Conservation (phyloP, 2,888 invertebrate genomes). For the Sinelater perroti region DNA sequence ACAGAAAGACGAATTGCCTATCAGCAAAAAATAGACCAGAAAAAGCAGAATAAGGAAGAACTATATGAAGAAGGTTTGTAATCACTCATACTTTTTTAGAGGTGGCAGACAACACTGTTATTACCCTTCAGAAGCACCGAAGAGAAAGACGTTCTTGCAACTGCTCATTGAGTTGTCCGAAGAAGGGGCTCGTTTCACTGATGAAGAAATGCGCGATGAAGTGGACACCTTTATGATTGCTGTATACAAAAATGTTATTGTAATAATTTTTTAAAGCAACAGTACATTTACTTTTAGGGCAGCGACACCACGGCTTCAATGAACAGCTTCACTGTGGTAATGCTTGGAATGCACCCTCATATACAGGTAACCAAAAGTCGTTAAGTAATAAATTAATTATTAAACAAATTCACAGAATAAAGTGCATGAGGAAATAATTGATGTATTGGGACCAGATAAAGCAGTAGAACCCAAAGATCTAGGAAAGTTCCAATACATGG, state of each 20-base stretch:
- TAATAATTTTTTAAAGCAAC: no score
- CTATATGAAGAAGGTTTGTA: background rate
- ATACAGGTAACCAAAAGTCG: conserved; percentile 51
- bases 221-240: conserved; percentile 63
- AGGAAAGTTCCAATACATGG: conserved; percentile 63
- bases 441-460: conserved; percentile 61
- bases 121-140: background rate
- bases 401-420: no score
- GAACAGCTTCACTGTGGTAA: conserved; percentile 45
- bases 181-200: conserved; percentile 61
- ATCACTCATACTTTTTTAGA: no score
- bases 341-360: conserved; percentile 48
- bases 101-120: no score
- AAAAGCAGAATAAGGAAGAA: background rate
- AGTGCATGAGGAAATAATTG: conserved; percentile 58
- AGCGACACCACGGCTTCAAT: conserved; percentile 51
- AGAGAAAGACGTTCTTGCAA: conserved; percentile 60
- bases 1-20: background rate
- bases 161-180: conserved; percentile 63
- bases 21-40: background rate
- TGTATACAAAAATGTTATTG: no score
- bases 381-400: no score
- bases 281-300: no score
- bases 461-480: conserved; percentile 62
- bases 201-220: conserved; percentile 65